Evolutionary conservation across 2,113 vertebrate genomes (phyloP).

Genomic region (Equus przewalskii): DNA sequence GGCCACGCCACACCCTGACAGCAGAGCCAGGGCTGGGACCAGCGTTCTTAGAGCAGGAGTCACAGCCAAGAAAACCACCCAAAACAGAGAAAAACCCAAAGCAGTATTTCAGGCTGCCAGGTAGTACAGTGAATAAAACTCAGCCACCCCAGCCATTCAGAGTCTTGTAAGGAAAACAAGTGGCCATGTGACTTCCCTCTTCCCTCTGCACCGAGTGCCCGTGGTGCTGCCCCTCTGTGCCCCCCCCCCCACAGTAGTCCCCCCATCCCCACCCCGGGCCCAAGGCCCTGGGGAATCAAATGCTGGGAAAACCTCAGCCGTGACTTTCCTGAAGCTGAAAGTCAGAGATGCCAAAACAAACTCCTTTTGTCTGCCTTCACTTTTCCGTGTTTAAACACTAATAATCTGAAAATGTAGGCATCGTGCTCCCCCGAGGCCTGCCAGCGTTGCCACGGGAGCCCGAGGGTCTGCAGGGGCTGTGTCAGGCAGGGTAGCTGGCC

Average conservation of each 20-base stretch:
- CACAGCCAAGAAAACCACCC: background rate
- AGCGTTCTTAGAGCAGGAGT: background rate
- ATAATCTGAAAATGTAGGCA: slow-evolving; percentile 72
- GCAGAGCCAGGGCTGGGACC: background rate
- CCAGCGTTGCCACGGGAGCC: background rate
- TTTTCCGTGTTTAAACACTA: slow-evolving; percentile 80
- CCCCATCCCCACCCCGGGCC: background rate
- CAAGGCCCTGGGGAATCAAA: background rate
- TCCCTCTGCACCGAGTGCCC: background rate
- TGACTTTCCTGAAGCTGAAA: slow-evolving; percentile 29
- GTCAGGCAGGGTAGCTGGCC: background rate
- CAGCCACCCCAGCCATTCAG: too few relatives aligned
- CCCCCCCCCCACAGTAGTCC: rapidly evolving
- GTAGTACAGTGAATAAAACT: background rate
- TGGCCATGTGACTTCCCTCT: background rate
- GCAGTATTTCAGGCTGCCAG: background rate
- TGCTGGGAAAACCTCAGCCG: background rate
- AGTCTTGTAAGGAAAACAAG: slow-evolving; percentile 48
- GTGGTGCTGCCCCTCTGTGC: background rate
- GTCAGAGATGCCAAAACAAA: slow-evolving; percentile 83
- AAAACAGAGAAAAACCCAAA: background rate
- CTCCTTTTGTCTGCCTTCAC: slow-evolving; percentile 71
- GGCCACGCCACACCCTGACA: rapidly evolving
- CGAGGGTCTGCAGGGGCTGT: background rate
- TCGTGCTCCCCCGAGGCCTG: slow-evolving; percentile 25